Evolutionary conservation across 2,888 invertebrate species (phyloP), one percentile per base, ranked within the genome.

Genomic region (Lottia scabra): DNA sequence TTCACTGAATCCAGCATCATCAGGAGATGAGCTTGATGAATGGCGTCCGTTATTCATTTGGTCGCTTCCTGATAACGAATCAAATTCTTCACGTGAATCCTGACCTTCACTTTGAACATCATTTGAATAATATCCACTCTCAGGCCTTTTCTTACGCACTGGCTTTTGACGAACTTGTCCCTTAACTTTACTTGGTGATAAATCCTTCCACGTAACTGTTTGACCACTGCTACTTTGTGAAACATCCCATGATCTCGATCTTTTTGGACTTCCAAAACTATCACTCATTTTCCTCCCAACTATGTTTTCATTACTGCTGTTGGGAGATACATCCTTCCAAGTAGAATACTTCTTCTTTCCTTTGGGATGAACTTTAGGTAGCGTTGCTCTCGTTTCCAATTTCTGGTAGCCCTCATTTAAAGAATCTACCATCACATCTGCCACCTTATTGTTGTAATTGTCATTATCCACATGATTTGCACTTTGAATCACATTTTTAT

Each of bases 1-100:
- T 67, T 89, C 89, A 74, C 86, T 87, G 62, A 75, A 75, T 67
- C 84, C 79, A 13, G 78, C 80, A 71, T 87, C 88, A 38, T 87
- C 88, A 16, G 80, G 80, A 1, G 82, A 78, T 27, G 72, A 72
- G 73, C 67, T 78, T 43, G 44, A 38, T 30, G 71, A 46, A 30
- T 30, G 30, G 26, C 68, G 56, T 19, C 65, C 62, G 56, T 44
- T 46, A 56, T 65, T 70, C 4, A 38, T 70, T 45, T 76, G 73
- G 19, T 77, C 74, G 70, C 75, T 75, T 38, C 70, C 71, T 63
- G 75, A 63, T 3, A 75, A 79, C 15, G 79, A 80, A 65, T 78
- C 78, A 68, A 80, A 80, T 64, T 76, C 80, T 44, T 78, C 79
- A 10, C 80, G 65, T 23, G 75, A 75, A 38, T 78, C 77, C 46